Base-by-base conservation (phyloP, 2,113 vertebrate species). In the Rhynchomys soricoides region DNA sequence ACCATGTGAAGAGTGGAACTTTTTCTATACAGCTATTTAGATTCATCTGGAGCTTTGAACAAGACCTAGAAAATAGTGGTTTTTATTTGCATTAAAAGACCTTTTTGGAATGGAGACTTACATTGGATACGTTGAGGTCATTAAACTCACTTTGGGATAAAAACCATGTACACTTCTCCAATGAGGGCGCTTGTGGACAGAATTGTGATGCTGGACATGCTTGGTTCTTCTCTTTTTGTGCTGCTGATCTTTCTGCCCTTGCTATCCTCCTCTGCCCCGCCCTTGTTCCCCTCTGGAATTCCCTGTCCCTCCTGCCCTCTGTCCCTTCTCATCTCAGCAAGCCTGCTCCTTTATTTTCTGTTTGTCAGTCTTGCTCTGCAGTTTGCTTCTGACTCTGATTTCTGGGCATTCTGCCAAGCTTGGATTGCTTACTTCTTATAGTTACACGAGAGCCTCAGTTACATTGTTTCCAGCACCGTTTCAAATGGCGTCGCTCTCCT, bases 371-470 rank as follows among this genome's bases (percentile, higher is more conserved):
- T 78, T 31, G 86, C 26, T 83, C 73, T 75, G 68, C 62, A 85
- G 86, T 97, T 89, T 92, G 45, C 50, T 34, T 97, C 79, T 83
- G 86, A 68, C 74, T 89, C n/a, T 93, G 92, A 71, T 93, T 94
- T 91, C 95, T 90, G 93, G 94, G 97, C 95, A 66, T 16, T 48
- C 16, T 77, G 96, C 93, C 97, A 89, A 85, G 66, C 82, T 89
- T 68, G 74, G 62, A 94, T 96, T 96, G 95, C 93, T 97, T 96
- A 82, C 95, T 98, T 95, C 91, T 97, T 75, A 95, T 96, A 75
- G 94, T 93, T 95, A 90, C 95, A 89, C 85, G 83, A 93, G 91
- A 93, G 52, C 70, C 89, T 95, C 82, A 22, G 78, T 74, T 95
- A 74, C 66, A 52, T 48, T 50, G 91, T 96, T 91, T 78, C 68